phyloP scores from a whole-genome alignment of 2,888 invertebrate genomes.

The Eudasyphora cyanicolor region DNA sequence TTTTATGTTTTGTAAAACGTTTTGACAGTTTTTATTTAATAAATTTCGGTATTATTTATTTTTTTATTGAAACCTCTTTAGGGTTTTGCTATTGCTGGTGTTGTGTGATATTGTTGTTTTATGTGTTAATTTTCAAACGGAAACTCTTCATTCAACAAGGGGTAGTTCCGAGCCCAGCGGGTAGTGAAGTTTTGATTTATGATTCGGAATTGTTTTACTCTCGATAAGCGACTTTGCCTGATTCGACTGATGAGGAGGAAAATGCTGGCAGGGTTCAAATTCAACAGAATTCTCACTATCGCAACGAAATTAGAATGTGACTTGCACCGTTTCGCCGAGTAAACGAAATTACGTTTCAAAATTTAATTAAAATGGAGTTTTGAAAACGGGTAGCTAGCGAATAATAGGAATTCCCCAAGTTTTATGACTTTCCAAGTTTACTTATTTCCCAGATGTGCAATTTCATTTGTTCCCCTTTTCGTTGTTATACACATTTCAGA shows the following conservation, averaged over 20 bases:
- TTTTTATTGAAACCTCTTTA: slow-evolving; percentile 30
- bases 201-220: slow-evolving; percentile 57
- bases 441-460: slow-evolving; percentile 62
- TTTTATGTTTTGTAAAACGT: slow-evolving; percentile 71
- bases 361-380: slow-evolving; percentile 56
- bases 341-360: slow-evolving; percentile 46
- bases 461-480: slow-evolving; percentile 47
- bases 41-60: slow-evolving; percentile 69
- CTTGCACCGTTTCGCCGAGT: slow-evolving; percentile 22
- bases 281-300: not conserved
- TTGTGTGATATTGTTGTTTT: not conserved
- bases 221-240: slow-evolving; percentile 48
- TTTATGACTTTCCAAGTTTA: slow-evolving; percentile 16
- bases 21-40: slow-evolving; percentile 74
- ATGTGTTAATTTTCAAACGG: slow-evolving; percentile 53
- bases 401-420: slow-evolving; percentile 31
- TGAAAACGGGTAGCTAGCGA: not conserved
- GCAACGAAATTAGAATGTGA: slow-evolving; percentile 39
- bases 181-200: slow-evolving; percentile 61
- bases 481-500: not conserved
- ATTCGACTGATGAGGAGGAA: slow-evolving; percentile 32
- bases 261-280: not conserved
- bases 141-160: slow-evolving; percentile 53
- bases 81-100: not conserved
- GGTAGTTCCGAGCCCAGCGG: slow-evolving; percentile 52